These are phyloP conservation scores for Ascaphus truei DNA, from an alignment of 2,113 vertebrate species.

Conservation along the genomic window DNA sequence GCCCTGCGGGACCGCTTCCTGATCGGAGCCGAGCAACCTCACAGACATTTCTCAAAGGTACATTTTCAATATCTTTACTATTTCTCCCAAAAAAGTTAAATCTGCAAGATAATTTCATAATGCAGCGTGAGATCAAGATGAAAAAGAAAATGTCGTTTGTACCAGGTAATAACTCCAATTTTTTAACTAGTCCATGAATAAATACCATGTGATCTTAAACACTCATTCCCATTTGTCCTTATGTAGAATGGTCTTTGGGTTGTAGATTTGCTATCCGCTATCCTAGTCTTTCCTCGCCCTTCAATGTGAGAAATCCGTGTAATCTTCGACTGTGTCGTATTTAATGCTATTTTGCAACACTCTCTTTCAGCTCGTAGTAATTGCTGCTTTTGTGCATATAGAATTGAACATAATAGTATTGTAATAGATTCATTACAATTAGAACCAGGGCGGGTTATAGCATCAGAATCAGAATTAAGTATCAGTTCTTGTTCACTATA, in stretches of 20 bases:
- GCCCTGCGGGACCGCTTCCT: no score
- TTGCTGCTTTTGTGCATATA: not conserved
- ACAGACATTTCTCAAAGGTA: no score
- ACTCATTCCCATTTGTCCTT: not conserved
- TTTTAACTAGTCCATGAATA: no score
- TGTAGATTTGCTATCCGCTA: not conserved
- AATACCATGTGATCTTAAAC: no score
- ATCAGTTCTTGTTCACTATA: not conserved
- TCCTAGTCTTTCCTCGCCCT: not conserved
- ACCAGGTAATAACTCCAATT: no score
- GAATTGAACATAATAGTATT: not conserved
- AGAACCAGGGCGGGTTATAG: not conserved
- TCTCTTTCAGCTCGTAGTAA: not conserved
- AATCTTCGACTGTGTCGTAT: not conserved
- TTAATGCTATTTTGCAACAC: slow-evolving; percentile 7
- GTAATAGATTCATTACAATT: slow-evolving; percentile 2
- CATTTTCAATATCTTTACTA: no score
- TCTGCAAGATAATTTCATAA: no score
- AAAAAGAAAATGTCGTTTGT: no score
- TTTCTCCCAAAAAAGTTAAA: no score
- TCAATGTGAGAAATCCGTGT: not conserved
- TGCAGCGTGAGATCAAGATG: no score
- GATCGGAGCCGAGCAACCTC: no score
- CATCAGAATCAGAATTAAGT: not conserved
- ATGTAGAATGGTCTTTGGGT: not conserved